Evolutionary conservation across 2,888 invertebrate species (phyloP).

Genomic region (Eilema sororculum): DNA sequence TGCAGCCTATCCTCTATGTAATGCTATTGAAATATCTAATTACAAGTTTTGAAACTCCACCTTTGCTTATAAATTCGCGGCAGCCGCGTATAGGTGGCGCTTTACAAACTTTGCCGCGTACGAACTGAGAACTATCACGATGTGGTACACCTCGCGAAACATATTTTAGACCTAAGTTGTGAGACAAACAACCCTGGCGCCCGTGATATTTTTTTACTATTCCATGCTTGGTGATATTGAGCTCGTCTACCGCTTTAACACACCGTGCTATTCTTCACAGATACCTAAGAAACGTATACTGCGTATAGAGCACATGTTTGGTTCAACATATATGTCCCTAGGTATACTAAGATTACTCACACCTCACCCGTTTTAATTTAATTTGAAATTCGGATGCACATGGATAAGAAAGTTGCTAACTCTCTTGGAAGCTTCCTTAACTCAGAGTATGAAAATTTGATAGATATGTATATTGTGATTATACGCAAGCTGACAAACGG

Average conservation of each 20-base stretch:
- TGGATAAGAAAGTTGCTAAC: constrained; percentile 15
- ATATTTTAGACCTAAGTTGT: too few species aligned
- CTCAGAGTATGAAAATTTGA: neutral
- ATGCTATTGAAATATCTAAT: constrained; percentile 7
- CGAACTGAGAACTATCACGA: constrained; percentile 14
- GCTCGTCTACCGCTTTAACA: too few species aligned
- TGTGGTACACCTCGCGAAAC: neutral
- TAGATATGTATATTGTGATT: neutral
- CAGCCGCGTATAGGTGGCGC: constrained; percentile 12
- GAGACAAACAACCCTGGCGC: too few species aligned
- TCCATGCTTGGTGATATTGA: too few species aligned
- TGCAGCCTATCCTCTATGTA: neutral
- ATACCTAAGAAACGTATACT: too few species aligned
- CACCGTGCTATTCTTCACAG: too few species aligned
- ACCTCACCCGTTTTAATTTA: constrained; percentile 35
- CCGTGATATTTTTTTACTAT: too few species aligned
- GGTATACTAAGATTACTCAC: constrained; percentile 34
- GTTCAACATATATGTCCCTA: too few species aligned
- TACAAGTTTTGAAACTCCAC: constrained; percentile 12
- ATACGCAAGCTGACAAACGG: too few species aligned
- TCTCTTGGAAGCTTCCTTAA: neutral
- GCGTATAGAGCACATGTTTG: too few species aligned
- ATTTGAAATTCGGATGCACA: constrained; percentile 32
- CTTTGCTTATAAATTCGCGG: constrained; percentile 4
- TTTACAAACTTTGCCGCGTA: constrained; percentile 16